Evolutionary conservation across 2,113 vertebrate genomes (phyloP).

Genomic region (Dipodomys stephensi): DNA sequence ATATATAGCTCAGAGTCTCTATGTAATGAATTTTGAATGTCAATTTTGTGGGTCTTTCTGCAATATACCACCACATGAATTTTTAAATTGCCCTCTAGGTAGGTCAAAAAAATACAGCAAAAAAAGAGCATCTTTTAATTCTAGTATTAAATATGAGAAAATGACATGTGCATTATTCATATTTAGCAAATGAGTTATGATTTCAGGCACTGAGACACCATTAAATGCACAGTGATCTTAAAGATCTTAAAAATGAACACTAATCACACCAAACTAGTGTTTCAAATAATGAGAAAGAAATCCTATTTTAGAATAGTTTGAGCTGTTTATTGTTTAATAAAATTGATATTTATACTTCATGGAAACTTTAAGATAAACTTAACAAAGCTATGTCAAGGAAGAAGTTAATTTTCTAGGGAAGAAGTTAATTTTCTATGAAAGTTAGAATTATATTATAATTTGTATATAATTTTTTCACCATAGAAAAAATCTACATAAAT

Average conservation of each 20-base stretch:
- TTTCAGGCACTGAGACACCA: conserved; percentile 1
- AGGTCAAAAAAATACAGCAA: neutral
- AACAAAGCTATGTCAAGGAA: neutral
- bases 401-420: neutral
- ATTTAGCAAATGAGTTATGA: neutral
- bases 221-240: neutral
- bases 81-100: conserved; percentile 68
- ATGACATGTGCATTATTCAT: neutral
- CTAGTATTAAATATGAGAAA: conserved; percentile 21
- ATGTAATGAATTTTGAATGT: conserved; percentile 65
- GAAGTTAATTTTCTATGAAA: neutral
- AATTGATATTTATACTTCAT: neutral
- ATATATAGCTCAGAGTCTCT: conserved; percentile 44
- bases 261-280: neutral
- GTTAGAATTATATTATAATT: neutral
- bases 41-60: conserved; percentile 53
- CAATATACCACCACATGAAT: conserved; percentile 55
- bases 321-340: neutral
- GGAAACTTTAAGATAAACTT: neutral
- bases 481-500: neutral
- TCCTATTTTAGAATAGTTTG: neutral
- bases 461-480: neutral
- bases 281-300: neutral
- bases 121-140: neutral
- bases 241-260: neutral